These are phyloP conservation scores for Choristoneura rosaceana DNA, from an alignment of 2,888 invertebrate species.

Conservation along the genomic window DNA sequence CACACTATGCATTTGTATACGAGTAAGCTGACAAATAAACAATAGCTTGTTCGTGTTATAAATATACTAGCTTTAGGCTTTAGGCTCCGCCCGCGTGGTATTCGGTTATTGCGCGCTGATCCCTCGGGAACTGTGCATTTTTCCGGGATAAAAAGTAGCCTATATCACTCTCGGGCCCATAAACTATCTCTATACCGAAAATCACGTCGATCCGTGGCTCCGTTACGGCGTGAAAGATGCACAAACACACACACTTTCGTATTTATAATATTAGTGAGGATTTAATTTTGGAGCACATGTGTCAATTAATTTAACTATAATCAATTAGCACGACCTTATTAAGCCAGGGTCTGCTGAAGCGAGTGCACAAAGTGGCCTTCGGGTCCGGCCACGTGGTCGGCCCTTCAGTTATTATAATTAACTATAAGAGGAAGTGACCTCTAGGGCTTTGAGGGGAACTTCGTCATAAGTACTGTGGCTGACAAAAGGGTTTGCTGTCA, in stretches of 20 bases:
- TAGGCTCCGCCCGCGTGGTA: too few relatives aligned
- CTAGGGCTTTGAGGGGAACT: constrained; percentile 74
- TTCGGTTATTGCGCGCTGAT: too few relatives aligned
- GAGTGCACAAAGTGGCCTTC: constrained; percentile 58
- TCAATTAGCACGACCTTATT: constrained; percentile 32
- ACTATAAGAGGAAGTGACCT: constrained; percentile 83
- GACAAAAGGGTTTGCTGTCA: neutral
- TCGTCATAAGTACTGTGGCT: constrained; percentile 58
- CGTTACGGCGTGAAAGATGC: too few relatives aligned
- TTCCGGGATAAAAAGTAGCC: too few relatives aligned
- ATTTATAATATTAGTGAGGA: too few relatives aligned
- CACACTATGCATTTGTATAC: neutral
- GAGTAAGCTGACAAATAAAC: neutral
- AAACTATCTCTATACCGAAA: too few relatives aligned
- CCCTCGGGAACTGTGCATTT: too few relatives aligned
- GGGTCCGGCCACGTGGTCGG: constrained; percentile 62
- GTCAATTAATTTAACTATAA: constrained; percentile 30
- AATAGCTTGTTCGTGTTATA: neutral
- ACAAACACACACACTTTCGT: too few relatives aligned
- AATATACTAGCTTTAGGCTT: too few relatives aligned
- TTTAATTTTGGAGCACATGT: neutral
- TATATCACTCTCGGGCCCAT: too few relatives aligned
- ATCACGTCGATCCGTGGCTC: too few relatives aligned
- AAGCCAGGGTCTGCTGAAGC: constrained; percentile 36
- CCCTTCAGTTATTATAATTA: constrained; percentile 83